Percentiles rank a stretch among this genome's conserved stretches.
Evolutionary conservation across 53 echinoderm and acorn worm genomes (phyloP).

Genomic region (Luidia sarsii): DNA sequence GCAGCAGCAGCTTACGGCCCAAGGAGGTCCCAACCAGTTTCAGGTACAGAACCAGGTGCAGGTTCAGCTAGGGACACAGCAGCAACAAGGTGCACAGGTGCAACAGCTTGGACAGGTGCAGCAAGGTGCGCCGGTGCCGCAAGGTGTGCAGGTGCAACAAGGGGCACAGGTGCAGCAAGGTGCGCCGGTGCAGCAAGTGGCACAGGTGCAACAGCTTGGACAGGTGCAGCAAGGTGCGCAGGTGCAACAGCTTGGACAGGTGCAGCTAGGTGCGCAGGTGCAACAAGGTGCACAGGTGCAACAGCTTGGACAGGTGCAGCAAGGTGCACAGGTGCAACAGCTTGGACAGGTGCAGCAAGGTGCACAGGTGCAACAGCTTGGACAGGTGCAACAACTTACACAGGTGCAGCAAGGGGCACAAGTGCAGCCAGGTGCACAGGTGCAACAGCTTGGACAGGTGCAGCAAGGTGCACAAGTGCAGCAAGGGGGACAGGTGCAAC

Average conservation of each 20-base stretch:
- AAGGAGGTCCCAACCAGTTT: constrained; percentile 1
- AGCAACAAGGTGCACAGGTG: background rate
- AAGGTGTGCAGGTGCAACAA: background rate
- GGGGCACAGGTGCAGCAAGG: background rate
- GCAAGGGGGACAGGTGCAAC: constrained; percentile 7
- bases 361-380: background rate
- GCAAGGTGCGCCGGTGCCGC: background rate
- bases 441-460: too few species aligned
- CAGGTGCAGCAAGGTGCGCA: constrained; percentile 10
- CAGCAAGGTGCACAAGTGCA: constrained; percentile 8
- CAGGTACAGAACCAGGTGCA: background rate
- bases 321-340: constrained; percentile 2
- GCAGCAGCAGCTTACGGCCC: constrained; percentile 17
- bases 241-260: constrained; percentile 9
- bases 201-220: background rate
- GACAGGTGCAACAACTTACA: background rate
- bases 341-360: background rate
- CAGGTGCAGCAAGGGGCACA: constrained; percentile 1
- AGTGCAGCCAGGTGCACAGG: constrained; percentile 14
- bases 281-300: constrained; percentile 1
- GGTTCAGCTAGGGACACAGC: background rate
- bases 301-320: constrained; percentile 16
- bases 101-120: background rate
- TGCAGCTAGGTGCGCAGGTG: background rate
- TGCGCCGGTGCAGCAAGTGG: constrained; percentile 9